Evolutionary conservation across 2,888 invertebrate species (phyloP), one percentile per base, ranked within the genome.

Genomic region (Leucozona laternaria): DNA sequence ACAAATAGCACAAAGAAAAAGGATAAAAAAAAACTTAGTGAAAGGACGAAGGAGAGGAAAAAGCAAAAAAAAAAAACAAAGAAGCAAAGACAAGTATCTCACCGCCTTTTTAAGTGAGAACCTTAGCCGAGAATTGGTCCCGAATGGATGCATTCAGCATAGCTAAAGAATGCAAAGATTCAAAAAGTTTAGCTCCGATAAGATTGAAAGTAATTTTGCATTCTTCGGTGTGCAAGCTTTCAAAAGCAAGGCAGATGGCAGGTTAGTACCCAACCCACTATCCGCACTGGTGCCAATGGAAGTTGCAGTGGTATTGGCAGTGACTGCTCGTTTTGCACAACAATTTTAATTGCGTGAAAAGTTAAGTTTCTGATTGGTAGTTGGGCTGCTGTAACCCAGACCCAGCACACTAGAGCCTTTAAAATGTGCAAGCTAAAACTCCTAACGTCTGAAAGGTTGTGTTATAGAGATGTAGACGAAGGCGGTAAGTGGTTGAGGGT

Each of bases 301-400:
- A 57, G 57, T 17, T 17, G 40, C 48, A 48, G n/a, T 71, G 78
- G 53, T 17, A 60, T 11, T 20, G 37, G 60, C 22, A 60, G 22
- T 8, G 31, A 4, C 53, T 71, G 25, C 25, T 37, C 6, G 62
- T 34, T 43, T 43, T 75, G 82, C 75, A 79, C 79, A 79, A 79
- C 86, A 79, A 71, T 86, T 86, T 86, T 86, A 86, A 86, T 86
- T 86, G 86, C 86, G 86, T 86, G 86, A 86, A 82, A 82, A 86
- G 86, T 86, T 86, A 81, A 86, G 82, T 86, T 86, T 66, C 82
- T 79, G 86, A 82, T 86, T 82, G 86, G 78, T 62, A 31, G 68
- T 53, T 50, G 25, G 22, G 7, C 4, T 55, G 31, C 7, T 17
- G 6, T 20, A 4, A 11, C n/a, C n/a, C n/a, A n/a, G n/a, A 31